Evolutionary conservation across 2,888 invertebrate species (phyloP).

Genomic region (Drosophila monieri): DNA sequence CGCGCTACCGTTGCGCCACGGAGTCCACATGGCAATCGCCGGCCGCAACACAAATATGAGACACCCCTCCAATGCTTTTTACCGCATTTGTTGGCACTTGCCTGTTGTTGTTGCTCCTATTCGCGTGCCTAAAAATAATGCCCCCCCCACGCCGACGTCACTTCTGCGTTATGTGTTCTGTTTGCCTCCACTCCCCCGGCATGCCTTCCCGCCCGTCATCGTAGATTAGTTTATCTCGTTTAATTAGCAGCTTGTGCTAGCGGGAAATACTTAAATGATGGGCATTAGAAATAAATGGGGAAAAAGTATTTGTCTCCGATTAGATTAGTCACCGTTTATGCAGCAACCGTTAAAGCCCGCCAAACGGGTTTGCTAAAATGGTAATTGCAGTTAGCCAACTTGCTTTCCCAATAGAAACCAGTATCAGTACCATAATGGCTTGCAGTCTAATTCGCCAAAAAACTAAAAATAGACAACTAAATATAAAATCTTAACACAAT

Average conservation of each 20-base stretch:
- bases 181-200: background rate
- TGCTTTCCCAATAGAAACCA: background rate
- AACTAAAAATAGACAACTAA: background rate
- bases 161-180: background rate
- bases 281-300: slow-evolving; percentile 17
- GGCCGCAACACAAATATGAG: slow-evolving; percentile 15
- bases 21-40: slow-evolving; percentile 48
- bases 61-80: background rate
- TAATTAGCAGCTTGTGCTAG: slow-evolving; percentile 28
- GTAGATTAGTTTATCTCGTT: slow-evolving; percentile 49
- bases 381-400: slow-evolving; percentile 19
- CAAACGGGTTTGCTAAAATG: slow-evolving; percentile 27
- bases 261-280: slow-evolving; percentile 29
- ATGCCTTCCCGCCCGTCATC: background rate
- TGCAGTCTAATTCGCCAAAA: background rate
- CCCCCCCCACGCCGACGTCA: slow-evolving; percentile 24
- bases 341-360: background rate
- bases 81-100: slow-evolving; percentile 8
- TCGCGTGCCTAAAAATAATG: slow-evolving; percentile 53
- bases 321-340: slow-evolving; percentile 53
- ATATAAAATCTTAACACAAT: no score
- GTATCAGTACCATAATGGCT: background rate
- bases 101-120: slow-evolving; percentile 20
- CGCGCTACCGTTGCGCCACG: slow-evolving; percentile 79
- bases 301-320: background rate